These are phyloP conservation scores for Limnothrissa miodon DNA, from an alignment of 2,113 vertebrate species.

Conservation along the genomic window DNA sequence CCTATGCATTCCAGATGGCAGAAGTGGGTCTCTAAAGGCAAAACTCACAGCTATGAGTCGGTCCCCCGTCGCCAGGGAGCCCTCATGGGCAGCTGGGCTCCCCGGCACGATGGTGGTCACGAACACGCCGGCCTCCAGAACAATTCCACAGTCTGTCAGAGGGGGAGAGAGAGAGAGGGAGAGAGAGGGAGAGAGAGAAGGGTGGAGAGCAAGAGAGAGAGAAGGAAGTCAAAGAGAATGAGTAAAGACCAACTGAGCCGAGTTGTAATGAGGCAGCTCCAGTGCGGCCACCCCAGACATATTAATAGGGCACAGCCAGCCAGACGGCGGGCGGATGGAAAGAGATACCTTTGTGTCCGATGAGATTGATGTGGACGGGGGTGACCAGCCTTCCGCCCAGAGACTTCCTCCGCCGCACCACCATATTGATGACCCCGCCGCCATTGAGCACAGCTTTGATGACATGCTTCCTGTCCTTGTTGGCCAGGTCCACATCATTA, in stretches of 20 bases:
- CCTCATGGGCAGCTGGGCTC: conserved; percentile 90
- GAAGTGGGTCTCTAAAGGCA: not conserved
- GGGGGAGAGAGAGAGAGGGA: conserved; percentile 25
- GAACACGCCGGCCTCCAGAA: conserved; percentile 86
- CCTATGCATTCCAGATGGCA: not conserved
- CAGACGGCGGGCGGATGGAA: not conserved
- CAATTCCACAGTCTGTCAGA: conserved; percentile 84
- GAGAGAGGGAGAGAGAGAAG: conserved; percentile 2
- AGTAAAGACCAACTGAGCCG: not conserved
- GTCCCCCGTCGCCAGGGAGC: conserved; percentile 87
- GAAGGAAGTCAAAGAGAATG: not conserved
- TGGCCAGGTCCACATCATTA: conserved; percentile 92
- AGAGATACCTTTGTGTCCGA: conserved; percentile 89
- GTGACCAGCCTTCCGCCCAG: conserved; percentile 89
- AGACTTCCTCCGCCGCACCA: conserved; percentile 92
- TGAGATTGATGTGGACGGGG: conserved; percentile 88
- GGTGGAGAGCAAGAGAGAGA: not conserved
- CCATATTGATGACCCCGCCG: conserved; percentile 93
- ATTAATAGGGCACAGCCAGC: not conserved
- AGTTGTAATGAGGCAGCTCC: not conserved
- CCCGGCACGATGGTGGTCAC: conserved; percentile 85
- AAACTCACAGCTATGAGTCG: conserved; percentile 90
- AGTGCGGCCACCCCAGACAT: not conserved
- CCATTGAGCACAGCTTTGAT: conserved; percentile 89
- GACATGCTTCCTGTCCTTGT: conserved; percentile 96